Conservation (phyloP, 2,888 invertebrate genomes). For the Dichetophora obliterata region DNA sequence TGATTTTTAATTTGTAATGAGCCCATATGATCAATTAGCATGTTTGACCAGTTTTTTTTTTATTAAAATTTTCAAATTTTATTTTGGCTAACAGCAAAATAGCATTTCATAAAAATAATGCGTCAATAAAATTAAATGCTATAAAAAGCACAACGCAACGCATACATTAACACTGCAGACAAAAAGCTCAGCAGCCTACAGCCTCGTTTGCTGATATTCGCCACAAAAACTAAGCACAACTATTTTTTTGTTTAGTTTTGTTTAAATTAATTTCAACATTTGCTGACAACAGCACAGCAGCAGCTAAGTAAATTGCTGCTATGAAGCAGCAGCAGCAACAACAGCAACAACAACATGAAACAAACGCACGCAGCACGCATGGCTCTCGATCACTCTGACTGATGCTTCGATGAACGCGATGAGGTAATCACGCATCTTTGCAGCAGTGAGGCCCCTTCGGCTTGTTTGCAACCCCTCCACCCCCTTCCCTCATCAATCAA, state of each 20-base stretch:
- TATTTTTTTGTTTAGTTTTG: too few species aligned
- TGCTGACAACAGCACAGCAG: neutral
- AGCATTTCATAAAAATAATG: too few species aligned
- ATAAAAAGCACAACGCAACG: neutral
- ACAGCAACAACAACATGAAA: neutral
- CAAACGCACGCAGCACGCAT: constrained; percentile 2
- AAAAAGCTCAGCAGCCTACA: neutral
- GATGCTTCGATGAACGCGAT: constrained; percentile 30
- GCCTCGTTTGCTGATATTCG: too few species aligned
- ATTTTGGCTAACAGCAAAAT: too few species aligned
- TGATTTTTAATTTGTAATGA: too few species aligned
- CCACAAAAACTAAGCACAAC: too few species aligned
- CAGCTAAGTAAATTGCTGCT: neutral
- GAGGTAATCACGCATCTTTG: constrained; percentile 42
- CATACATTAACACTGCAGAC: constrained; percentile 1
- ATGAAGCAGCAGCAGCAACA: constrained; percentile 4
- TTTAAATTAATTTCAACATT: too few species aligned
- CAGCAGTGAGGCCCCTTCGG: constrained; percentile 37
- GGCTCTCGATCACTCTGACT: constrained; percentile 19
- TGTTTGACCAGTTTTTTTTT: too few species aligned
- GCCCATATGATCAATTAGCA: too few species aligned
- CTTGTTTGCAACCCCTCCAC: neutral
- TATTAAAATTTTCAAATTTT: too few species aligned
- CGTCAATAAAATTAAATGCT: neutral
- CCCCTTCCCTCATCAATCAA: neutral